Base-by-base conservation (phyloP, 2,888 invertebrate genomes). In the Hemistola chrysoprasaria region DNA sequence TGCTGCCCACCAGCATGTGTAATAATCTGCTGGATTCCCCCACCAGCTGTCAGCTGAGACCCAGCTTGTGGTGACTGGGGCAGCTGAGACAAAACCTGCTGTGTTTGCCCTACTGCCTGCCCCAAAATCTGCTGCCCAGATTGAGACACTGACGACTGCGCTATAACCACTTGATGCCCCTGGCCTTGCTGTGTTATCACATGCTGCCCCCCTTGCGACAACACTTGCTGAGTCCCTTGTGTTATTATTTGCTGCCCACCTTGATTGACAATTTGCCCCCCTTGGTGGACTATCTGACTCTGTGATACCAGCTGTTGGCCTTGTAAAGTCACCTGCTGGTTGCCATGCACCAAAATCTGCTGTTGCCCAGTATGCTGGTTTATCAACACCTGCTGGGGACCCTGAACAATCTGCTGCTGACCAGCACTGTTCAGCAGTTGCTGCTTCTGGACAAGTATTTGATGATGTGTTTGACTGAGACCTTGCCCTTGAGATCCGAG, bases 361-460 rank as follows among this genome's bases (percentile, higher is more conserved):
- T 87, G 89, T 34, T 90, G 88, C 0, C 86, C 87, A 1, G 84
- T 80, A 40, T 85, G 86, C 45, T 86, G 87, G 46, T 88, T 88
- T 43, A 88, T 87, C 24, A 88, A 52, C n/a, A 88, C 87, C 53
- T 90, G 90, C 50, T 90, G 90, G 16, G 90, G 90, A 22, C 81
- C 89, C 59, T 90, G 83, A 1, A 86, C 82, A 47, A 89, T 78
- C 50, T 88, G 89, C 29, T 90, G 90, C 41, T 90, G 89, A 1
- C 90, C 86, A 10, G 90, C 80, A 25, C 81, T 87, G 59, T 91
- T 91, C 1, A 91, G 74, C 6, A 91, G 82, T 50, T 92, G 92
- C 52, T 92, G 92, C 49, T 90, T 90, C 57, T 88, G 89, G 6
- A 88, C 87, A 10, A 88, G 59, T 56, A 88, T 86, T 57, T 81